Percentiles rank a stretch among this genome's conserved stretches.
Conservation (phyloP, 2,113 vertebrate genomes). For the Aptenodytes patagonicus region DNA sequence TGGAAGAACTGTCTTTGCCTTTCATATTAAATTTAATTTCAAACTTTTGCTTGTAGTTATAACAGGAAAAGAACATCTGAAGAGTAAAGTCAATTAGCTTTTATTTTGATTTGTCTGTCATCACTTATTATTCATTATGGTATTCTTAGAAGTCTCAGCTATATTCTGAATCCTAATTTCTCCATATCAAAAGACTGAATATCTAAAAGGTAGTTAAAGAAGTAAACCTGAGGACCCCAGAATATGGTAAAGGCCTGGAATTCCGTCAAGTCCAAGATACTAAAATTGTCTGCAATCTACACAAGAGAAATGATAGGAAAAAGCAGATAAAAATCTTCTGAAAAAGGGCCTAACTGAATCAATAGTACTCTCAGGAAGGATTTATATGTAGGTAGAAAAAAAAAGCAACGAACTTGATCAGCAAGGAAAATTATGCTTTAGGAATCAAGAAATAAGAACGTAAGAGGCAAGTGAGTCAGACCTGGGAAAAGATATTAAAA, state of each 20-base stretch:
- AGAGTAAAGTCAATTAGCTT: constrained; percentile 22
- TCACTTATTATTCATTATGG: constrained; percentile 20
- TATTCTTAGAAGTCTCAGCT: constrained; percentile 19
- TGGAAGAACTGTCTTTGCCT: not conserved
- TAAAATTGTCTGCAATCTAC: not conserved
- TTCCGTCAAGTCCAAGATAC: not conserved
- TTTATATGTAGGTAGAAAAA: not conserved
- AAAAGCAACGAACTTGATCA: accelerated
- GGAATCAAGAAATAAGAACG: not conserved
- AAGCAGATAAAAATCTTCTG: not conserved
- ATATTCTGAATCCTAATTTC: constrained; percentile 33
- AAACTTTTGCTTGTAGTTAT: not conserved
- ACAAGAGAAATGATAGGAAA: not conserved
- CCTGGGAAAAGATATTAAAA: not conserved
- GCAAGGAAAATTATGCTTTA: not conserved
- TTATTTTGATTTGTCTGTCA: constrained; percentile 37
- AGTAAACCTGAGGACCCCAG: not conserved
- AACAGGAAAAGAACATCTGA: constrained; percentile 5
- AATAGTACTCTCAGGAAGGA: not conserved
- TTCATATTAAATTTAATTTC: not conserved
- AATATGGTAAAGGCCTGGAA: not conserved
- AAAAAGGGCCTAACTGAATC: not conserved
- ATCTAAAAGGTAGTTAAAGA: not conserved
- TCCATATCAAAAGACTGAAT: not conserved
- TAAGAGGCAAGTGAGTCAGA: not conserved